Percentiles rank a stretch among this genome's conserved stretches.
phyloP scores from a whole-genome alignment of 92 coral and sea anemone species.

The Zoanthus solanderi region DNA sequence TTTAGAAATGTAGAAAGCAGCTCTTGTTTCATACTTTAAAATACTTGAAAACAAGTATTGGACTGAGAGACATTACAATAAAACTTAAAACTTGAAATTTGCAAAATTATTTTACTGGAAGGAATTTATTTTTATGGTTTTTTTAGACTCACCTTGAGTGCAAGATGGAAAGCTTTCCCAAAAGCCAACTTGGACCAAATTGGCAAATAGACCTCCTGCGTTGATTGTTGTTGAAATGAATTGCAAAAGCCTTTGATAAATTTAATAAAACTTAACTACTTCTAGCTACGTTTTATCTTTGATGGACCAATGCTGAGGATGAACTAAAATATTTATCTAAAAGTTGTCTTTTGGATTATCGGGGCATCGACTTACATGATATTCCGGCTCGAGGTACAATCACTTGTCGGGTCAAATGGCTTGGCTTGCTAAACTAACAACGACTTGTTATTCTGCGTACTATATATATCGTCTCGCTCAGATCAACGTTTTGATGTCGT shows the following conservation, averaged over 20 bases:
- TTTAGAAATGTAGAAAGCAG: no score
- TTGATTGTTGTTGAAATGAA: not conserved
- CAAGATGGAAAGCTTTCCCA: not conserved
- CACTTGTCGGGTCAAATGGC: no score
- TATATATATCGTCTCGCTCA: not conserved
- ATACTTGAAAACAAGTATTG: no score
- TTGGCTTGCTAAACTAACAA: not conserved
- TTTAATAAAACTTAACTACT: not conserved
- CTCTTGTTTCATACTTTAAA: no score
- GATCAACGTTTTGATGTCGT: no score
- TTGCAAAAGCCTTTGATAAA: slow-evolving; percentile 15
- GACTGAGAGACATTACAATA: no score
- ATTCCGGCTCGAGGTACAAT: not conserved
- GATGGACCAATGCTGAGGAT: slow-evolving; percentile 33
- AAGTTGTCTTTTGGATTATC: slow-evolving; percentile 36
- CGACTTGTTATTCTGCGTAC: not conserved
- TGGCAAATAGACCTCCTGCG: not conserved
- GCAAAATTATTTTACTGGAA: no score
- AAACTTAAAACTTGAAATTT: no score
- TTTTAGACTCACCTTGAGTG: slow-evolving; percentile 14
- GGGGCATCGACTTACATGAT: not conserved
- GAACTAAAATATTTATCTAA: not conserved
- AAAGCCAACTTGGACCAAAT: slow-evolving; percentile 4
- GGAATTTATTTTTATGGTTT: not conserved
- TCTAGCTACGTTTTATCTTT: not conserved